Evolutionary conservation across 2,797 vertebrate genomes (phyloP), one percentile per base, ranked within the genome.

Genomic region (Remorina albescens): DNA sequence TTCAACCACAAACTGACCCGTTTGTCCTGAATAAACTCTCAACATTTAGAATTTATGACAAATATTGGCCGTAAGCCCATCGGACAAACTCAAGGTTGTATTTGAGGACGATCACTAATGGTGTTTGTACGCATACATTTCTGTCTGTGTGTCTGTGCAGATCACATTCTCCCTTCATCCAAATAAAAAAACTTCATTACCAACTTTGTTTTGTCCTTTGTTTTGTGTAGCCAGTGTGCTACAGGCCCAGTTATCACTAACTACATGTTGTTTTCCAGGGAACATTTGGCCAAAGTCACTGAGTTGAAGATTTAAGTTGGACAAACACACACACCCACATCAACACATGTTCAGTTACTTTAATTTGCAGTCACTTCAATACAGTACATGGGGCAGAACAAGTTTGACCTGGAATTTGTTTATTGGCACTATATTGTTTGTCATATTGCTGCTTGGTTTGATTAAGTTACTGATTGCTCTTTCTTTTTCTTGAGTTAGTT

Each of bases 101-200:
- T 72, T 66, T 78, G 81, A 86, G 53, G 55, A 77, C 73, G 67
- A 66, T 71, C 50, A 18, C 65, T 62, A 59, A 69, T 66, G 8
- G 71, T 50, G 21, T 84, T 61, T 55, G 62, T 41, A 50, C 68
- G 39, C 67, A 23, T 53, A 59, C 25, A 28, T 62, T 67, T 74
- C 13, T 9, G 15, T 46, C 28, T 13, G 6, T 2, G 12, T 41
- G 36, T 58, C 9, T 32, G 61, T 32, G 34, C 18, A 49, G 13
- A 64, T 74, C 30, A 42, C 23, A 21, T 26, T 53, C 12, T 47
- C 28, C 21, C 11, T 25, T 47, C 30, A 18, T 19, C n/a, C 0
- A 63, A 69, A 68, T 2, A 23, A 56, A 41, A 3, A 16, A 6
- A 2, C n/a, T 51, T 23, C 23, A 54, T 37, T 53, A 26, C 11